Base-by-base conservation (phyloP, 2,797 vertebrate genomes). In the Malurus leucopterus region DNA sequence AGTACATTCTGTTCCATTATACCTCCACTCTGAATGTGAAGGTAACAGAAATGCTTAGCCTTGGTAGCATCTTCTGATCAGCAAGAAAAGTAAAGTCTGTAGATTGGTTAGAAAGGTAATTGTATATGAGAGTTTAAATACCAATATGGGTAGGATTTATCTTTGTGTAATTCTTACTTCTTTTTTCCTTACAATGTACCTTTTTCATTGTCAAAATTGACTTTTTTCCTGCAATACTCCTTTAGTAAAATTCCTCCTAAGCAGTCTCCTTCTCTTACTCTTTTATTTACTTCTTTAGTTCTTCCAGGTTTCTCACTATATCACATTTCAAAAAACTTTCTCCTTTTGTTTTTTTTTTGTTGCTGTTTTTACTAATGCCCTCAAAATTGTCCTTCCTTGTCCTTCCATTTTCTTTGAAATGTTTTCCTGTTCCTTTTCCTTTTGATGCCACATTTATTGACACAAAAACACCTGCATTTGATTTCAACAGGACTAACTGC, bases 221-320 rank as follows among this genome's bases (percentile, higher is more conserved):
- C 9, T 9, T 44, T 46, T 29, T 1, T 0, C 5, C 2, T 4
- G 8, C 2, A 7, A 0, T 67, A 84, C 13, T 74, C 2, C 13
- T 55, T 29, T 18, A 47, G 22, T 59, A 55, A 51, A 61, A 41
- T 43, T 91, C 9, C 4, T 9, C 10, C 16, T 53, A 13, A 70
- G 19, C 22, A 83, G 11, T 46, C 30, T 51, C 13, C 4, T 57
- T 53, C 26, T 81, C 38, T 50, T 75, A 17, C 6, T 38, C n/a
- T 82, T 74, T 51, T 54, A 24, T 63, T 70, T 40, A 15, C 21
- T 55, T 38, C 13, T 65, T 74, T 49, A 62, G 4, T 67, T 89
- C 9, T 58, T 70, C 50, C 40, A 50, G 16, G 5, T 73, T 85
- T 88, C 40, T 76, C 26, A 22, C 17, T n/a, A 0, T 40, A n/a